A percentile compares a stretch with the other conserved stretches of the same genome.
These are phyloP conservation scores for Oscheius sp. DNA, from an alignment of 2,888 invertebrate genomes.

Conservation along the genomic window DNA sequence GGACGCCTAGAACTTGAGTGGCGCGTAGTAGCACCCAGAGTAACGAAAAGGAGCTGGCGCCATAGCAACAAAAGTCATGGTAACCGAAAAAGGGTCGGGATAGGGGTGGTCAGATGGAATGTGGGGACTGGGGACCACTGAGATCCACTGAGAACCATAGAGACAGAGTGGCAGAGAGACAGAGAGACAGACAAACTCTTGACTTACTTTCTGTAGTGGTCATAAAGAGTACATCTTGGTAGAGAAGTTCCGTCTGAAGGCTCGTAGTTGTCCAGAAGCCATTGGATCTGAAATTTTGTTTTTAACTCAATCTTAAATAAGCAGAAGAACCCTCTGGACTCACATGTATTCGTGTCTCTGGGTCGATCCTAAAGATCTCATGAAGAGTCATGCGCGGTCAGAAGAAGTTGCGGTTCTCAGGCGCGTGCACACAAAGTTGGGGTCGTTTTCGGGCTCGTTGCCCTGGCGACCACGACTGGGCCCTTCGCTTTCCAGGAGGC, in stretches of 20 bases:
- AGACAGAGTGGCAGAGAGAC: not conserved
- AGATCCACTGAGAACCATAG: too few relatives aligned
- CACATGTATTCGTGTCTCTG: constrained; percentile 25
- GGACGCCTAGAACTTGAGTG: too few relatives aligned
- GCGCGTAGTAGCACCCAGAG: too few relatives aligned
- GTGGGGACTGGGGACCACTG: too few relatives aligned
- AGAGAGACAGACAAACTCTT: constrained; percentile 8
- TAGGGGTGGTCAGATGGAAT: too few relatives aligned
- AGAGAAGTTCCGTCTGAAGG: constrained; percentile 93
- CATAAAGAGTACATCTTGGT: constrained; percentile 93
- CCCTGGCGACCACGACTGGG: constrained; percentile 30
- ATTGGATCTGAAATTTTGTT: constrained; percentile 79
- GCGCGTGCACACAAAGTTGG: not conserved
- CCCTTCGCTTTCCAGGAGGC: not conserved
- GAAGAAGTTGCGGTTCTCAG: not conserved
- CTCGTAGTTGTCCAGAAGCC: constrained; percentile 98
- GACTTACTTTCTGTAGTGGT: constrained; percentile 84
- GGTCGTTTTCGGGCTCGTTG: constrained; percentile 34
- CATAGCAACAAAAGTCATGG: constrained; percentile 29
- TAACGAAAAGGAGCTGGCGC: constrained; percentile 5
- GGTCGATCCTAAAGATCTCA: constrained; percentile 31
- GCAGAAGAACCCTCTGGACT: not conserved
- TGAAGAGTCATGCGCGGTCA: constrained; percentile 16
- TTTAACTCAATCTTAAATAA: not conserved
- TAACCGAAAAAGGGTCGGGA: constrained; percentile 11